Percentiles rank a stretch among this genome's conserved stretches.
Conservation (phyloP, 2,113 vertebrate species). For the Scomber scombrus region DNA sequence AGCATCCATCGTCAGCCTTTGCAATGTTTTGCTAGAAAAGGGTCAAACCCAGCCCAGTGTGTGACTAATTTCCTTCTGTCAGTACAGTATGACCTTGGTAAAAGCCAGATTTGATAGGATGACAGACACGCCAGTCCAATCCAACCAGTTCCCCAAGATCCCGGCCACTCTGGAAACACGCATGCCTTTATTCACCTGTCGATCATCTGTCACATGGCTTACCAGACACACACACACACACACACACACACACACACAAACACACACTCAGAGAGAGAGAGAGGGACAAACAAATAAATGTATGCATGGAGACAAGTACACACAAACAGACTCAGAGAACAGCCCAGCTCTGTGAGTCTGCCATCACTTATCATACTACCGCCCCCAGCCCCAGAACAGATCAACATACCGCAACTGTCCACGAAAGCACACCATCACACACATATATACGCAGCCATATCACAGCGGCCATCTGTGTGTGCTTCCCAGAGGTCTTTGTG, state of each 20-base stretch:
- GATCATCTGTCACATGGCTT: constrained; percentile 37
- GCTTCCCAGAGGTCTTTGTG: not conserved
- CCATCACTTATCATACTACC: constrained; percentile 26
- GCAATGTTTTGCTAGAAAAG: constrained; percentile 1
- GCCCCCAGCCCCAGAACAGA: constrained; percentile 36
- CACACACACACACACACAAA: constrained; percentile 16
- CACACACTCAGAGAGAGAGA: not conserved
- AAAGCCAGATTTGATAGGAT: constrained; percentile 15
- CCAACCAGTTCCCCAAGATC: constrained; percentile 54
- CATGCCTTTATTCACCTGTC: constrained; percentile 50
- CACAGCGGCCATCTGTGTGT: constrained; percentile 7
- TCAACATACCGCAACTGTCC: constrained; percentile 47
- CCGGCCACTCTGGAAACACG: constrained; percentile 26
- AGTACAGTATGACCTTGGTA: constrained; percentile 11
- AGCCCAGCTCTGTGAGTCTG: constrained; percentile 17
- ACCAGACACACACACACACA: not conserved
- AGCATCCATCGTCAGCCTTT: constrained; percentile 2
- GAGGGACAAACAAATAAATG: constrained; percentile 28
- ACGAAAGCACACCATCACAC: constrained; percentile 23
- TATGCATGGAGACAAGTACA: constrained; percentile 50
- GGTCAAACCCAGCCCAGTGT: constrained; percentile 33
- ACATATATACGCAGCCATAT: constrained; percentile 2
- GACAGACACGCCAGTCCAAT: constrained; percentile 30
- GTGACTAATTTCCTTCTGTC: constrained; percentile 32
- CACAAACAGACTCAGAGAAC: constrained; percentile 38